Base-by-base conservation (phyloP, 1,140 invertebrate genomes). In the Drosophila melanica region DNA sequence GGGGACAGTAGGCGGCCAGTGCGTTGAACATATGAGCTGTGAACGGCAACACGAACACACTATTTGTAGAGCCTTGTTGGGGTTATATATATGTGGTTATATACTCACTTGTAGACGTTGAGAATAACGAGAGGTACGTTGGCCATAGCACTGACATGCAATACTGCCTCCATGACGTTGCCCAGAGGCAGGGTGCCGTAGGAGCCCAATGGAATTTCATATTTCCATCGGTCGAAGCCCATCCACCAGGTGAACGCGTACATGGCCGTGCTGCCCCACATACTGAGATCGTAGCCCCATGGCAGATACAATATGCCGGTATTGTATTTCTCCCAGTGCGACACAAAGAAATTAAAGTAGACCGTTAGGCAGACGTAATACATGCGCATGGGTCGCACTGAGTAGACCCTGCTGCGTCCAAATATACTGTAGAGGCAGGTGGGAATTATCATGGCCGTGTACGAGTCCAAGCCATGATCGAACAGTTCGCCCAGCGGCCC, bases 281-380 rank as follows among this genome's bases (percentile, higher is more conserved):
- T 98, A 71, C 97, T 98, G 54, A 98, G 93, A 93, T 99, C 98
- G 89, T 99, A 99, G 27, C 97, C 97, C 98, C 98, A 99, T 0
- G 98, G 98, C 48, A 99, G 93, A 92, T 97, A 99, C 11, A 99
- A 93, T 8, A 98, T 95, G 1, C 98, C 98, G 0, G 98, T 99
- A 91, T 98, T 99, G 92, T 99, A 99, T 90, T 99, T 99, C 93
- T 99, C 98, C 96, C 97, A 99, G 92, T 99, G 98, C 50, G 98
- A 98, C 3, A 97, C 93, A 80, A 98, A 97, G 93, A 99, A 99
- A 87, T 97, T 98, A 10, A 98, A 93, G 81, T 98, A 95, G 14
- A 99, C 95, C 90, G 97, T 98, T 94, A 97, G 96, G 58, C 98
- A 94, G 62, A 98, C 95, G 74, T 97, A 96, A 91, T 97, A 97